Evolutionary conservation across 2,888 invertebrate genomes (phyloP).

Genomic region (Diloba caeruleocephala): DNA sequence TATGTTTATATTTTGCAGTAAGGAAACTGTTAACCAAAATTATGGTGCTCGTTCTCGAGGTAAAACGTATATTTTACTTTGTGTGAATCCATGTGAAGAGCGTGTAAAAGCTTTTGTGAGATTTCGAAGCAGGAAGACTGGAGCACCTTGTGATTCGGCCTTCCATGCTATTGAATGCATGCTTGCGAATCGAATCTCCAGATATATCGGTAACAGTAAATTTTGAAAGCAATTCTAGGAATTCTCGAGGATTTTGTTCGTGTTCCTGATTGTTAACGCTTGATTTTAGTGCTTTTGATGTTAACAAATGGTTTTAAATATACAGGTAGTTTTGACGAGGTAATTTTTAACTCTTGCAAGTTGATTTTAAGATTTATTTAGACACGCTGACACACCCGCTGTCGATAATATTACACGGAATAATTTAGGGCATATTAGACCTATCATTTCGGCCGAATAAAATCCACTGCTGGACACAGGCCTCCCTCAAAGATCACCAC

Average conservation of each 20-base stretch:
- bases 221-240: conserved; percentile 48
- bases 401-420: too few relatives aligned
- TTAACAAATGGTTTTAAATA: conserved; percentile 35
- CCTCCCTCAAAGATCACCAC: too few relatives aligned
- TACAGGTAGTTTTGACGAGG: too few relatives aligned
- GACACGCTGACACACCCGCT: too few relatives aligned
- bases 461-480: too few relatives aligned
- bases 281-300: conserved; percentile 25
- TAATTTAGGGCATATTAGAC: too few relatives aligned
- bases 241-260: conserved; percentile 42
- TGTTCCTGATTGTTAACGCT: conserved; percentile 44
- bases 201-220: conserved; percentile 51
- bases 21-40: conserved; percentile 73
- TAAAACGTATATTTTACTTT: conserved; percentile 64
- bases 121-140: conserved; percentile 55
- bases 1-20: conserved; percentile 54
- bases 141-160: conserved; percentile 59
- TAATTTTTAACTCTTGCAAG: too few relatives aligned
- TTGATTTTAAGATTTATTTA: too few relatives aligned
- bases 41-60: conserved; percentile 59
- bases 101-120: conserved; percentile 69
- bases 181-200: conserved; percentile 42
- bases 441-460: too few relatives aligned
- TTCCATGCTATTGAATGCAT: conserved; percentile 52
- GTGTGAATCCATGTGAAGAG: conserved; percentile 59